phyloP scores from a whole-genome alignment of 2,797 vertebrate species.

The Sebastolobus altivelis region DNA sequence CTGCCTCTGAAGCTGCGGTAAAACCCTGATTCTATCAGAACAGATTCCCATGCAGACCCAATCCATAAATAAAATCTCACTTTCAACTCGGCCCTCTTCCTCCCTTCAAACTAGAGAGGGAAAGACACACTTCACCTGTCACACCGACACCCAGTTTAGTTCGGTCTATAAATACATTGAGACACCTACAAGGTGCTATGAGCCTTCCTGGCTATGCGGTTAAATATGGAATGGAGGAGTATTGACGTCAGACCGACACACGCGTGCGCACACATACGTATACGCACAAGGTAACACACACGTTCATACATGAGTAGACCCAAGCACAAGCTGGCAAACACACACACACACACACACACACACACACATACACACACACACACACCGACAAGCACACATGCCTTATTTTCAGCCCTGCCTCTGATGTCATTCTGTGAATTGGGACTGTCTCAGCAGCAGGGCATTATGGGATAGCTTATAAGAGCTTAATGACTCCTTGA shows the following conservation, averaged over 20 bases:
- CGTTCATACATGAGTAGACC: conserved; percentile 22
- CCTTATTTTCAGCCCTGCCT: conserved; percentile 58
- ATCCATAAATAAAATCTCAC: conserved; percentile 40
- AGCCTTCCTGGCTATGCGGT: conserved; percentile 64
- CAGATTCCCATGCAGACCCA: background rate
- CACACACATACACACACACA: conserved; percentile 16
- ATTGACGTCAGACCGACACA: conserved; percentile 78
- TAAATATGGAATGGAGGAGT: conserved; percentile 79
- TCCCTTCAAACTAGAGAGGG: conserved; percentile 4
- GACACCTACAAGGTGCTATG: conserved; percentile 74
- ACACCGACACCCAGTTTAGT: conserved; percentile 50
- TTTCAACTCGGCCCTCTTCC: background rate
- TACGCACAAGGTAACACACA: conserved; percentile 24
- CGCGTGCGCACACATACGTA: conserved; percentile 12
- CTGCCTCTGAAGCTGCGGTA: background rate
- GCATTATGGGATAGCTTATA: conserved; percentile 71
- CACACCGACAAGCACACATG: background rate
- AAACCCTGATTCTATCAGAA: conserved; percentile 14
- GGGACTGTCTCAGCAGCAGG: conserved; percentile 65
- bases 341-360: conserved; percentile 15
- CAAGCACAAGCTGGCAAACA: background rate
- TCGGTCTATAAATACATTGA: conserved; percentile 67
- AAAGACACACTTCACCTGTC: conserved; percentile 63
- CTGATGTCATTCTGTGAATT: conserved; percentile 79
- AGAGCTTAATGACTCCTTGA: conserved; percentile 66